Base-by-base conservation (phyloP, 2,888 invertebrate species). In the Agrotis ipsilon region DNA sequence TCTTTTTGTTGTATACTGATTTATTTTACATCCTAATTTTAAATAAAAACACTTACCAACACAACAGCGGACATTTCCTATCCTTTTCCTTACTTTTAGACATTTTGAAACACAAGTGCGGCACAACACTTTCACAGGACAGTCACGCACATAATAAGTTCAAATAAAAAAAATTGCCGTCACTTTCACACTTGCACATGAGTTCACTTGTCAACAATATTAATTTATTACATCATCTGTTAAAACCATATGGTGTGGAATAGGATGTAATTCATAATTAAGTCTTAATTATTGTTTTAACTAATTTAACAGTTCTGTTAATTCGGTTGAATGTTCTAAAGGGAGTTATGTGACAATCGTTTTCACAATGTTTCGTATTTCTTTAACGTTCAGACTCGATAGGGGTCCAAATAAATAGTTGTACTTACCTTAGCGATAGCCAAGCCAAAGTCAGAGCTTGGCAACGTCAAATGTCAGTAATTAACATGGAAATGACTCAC, bases 21-120 rank as follows among this genome's bases (percentile, higher is more conserved):
- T 9, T 32, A 4, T 9, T 3, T 32, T 32, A 27, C 5, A 27
- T 32, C 9, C 32, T 32, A 39, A 39, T 9, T 39, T 39, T 39
- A 2, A 39, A 32, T 46, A 43, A 55, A 14, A 55, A 49, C 3
- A 89, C 90, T 90, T 86, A 94, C 94, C 94, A 94, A 83, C 94
- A 94, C 46, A 92, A 69, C 1, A 94, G 72, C 6, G 87, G 84
- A 51, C 78, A 84, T 68, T 86, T 88, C 70, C 83, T 60, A 32
- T 82, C 55, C 24, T 86, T 91, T 13, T 82, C 83, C 51, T 88
- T 91, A 5, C 61, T 72, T 64, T 89, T 91, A 39, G 90, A 83
- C 93, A 92, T 92, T 80, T 86, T 86, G 52, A 55, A 39, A 43
- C 49, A 32, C 48, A 52, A 51, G 9, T 24, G 18, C 43, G 51